Percentiles rank a stretch among this genome's conserved stretches.
Conservation (phyloP, 2,888 invertebrate genomes). For the Dendrolimus pini region DNA sequence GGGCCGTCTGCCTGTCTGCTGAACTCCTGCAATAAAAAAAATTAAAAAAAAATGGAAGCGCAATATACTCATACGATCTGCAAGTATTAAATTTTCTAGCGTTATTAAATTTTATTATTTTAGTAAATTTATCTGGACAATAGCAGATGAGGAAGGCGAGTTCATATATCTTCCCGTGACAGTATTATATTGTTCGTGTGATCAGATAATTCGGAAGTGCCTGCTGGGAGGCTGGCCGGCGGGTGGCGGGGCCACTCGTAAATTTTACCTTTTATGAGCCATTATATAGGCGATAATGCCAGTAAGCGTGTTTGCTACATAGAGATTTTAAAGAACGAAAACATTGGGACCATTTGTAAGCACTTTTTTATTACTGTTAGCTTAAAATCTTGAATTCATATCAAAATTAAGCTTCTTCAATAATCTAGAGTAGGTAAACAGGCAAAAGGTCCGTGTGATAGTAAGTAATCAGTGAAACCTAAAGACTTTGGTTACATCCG, state of each 20-base stretch:
- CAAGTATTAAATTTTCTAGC: neutral
- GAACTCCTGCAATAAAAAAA: no score
- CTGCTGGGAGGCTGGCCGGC: conserved; percentile 17
- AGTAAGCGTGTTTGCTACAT: conserved; percentile 27
- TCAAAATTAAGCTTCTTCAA: no score
- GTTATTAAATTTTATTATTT: conserved; percentile 3
- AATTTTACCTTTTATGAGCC: conserved; percentile 63
- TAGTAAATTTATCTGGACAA: conserved; percentile 12
- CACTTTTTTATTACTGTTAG: neutral
- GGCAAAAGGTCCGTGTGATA: no score
- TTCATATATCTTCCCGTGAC: conserved; percentile 5
- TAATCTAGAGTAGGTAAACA: no score
- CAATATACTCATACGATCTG: no score
- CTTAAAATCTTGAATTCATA: neutral
- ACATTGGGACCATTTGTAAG: neutral
- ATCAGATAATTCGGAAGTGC: conserved; percentile 52
- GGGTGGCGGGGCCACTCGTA: conserved; percentile 42
- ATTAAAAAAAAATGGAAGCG: no score
- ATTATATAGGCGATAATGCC: conserved; percentile 57
- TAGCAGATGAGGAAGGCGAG: neutral
- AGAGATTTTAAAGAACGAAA: conserved; percentile 32
- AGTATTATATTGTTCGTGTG: conserved; percentile 20
- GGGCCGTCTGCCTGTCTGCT: no score
- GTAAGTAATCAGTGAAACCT: no score
- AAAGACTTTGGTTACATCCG: no score